Evolutionary conservation across 2,888 invertebrate species (phyloP).

Genomic region (Prosapia bicincta): DNA sequence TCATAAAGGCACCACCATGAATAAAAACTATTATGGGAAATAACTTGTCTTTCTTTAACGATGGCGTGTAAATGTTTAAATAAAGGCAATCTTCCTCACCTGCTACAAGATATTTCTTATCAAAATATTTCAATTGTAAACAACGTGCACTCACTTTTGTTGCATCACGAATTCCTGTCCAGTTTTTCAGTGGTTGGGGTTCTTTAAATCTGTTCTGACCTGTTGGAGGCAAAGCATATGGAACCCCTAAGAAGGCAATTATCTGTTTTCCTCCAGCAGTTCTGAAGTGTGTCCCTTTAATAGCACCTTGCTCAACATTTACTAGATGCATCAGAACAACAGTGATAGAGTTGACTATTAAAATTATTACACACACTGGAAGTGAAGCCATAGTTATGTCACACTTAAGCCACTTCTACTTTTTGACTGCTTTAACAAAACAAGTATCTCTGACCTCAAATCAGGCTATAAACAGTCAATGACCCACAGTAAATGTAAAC

Average conservation of each 20-base stretch:
- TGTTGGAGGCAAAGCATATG: slow-evolving; percentile 1
- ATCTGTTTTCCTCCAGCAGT: slow-evolving; percentile 8
- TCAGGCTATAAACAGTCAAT: not conserved
- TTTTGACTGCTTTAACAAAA: too few species aligned
- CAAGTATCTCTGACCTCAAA: slow-evolving; percentile 2
- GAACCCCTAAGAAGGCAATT: slow-evolving; percentile 14
- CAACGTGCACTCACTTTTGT: not conserved
- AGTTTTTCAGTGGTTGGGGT: not conserved
- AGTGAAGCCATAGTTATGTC: not conserved
- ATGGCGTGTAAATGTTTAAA: slow-evolving; percentile 17
- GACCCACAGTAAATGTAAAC: not conserved
- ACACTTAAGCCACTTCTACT: not conserved
- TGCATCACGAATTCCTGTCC: slow-evolving; percentile 3
- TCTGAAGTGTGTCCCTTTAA: slow-evolving; percentile 6
- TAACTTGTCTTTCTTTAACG: not conserved
- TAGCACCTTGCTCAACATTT: not conserved
- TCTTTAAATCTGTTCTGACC: not conserved
- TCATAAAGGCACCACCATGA: slow-evolving; percentile 58
- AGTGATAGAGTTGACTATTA: not conserved
- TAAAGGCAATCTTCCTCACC: slow-evolving; percentile 23
- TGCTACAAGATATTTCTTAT: not conserved
- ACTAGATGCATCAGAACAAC: not conserved
- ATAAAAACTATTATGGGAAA: slow-evolving; percentile 49
- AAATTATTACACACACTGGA: not conserved
- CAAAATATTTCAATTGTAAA: slow-evolving; percentile 2